Base-by-base conservation (phyloP, 2,797 vertebrate species). In the Cheirogaleus major region DNA sequence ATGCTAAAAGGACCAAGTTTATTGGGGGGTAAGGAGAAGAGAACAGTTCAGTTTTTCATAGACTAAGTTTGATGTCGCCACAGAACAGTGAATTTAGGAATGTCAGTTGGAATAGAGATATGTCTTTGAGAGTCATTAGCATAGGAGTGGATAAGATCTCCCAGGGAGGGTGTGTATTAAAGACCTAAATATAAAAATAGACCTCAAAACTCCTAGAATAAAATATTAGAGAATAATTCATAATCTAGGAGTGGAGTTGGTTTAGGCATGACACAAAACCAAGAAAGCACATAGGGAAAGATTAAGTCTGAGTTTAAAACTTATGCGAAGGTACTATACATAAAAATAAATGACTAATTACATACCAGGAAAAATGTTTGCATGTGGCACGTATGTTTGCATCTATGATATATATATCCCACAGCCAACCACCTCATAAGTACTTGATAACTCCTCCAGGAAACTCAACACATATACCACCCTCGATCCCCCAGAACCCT, bases 321-420 rank as follows among this genome's bases (percentile, higher is more conserved):
- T 20, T 57, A 85, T 52, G 61, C 83, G 80, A 73, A 96, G 48
- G 6, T 70, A 86, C 9, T 86, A 57, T 48, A 72, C 50, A 61
- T 52, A 94, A 80, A 91, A 92, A 85, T 80, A 79, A 89, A 79
- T 97, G 87, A 96, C 92, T 97, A 91, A 95, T 86, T 75, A 96
- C 78, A 93, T 45, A 65, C 83, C 65, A 96, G 90, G 65, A 91
- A 96, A 86, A 93, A 92, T 70, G 38, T 55, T 17, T 76, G 52
- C 89, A 83, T 55, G n/a, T 88, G 73, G 38, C 57, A 11, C 35
- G 11, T 76, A 27, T 57, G 43, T 96, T 45, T 89, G 50, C 67
- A 41, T 45, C 61, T 45, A 78, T 20, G 55, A 45, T n/a, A 32
- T 67, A n/a, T 59, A 32, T 43, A 89, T 78, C 41, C 84, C 25